Evolutionary conservation across 1,140 invertebrate species (phyloP), one percentile per base, ranked within the genome.

Genomic region (Vanessa tameamea): DNA sequence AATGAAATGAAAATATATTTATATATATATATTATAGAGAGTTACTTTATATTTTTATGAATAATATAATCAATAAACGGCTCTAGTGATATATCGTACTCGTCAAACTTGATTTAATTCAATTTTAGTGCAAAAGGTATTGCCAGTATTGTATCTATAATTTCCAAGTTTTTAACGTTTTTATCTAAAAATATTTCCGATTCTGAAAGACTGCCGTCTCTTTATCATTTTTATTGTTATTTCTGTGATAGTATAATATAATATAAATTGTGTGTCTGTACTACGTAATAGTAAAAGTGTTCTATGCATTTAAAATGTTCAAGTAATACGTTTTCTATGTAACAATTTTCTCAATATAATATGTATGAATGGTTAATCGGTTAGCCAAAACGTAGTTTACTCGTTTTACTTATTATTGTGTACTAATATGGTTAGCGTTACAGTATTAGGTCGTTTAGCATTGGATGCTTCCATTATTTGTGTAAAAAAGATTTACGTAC

Each of bases 401-500:
- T 47, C 47, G 47, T 76, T 72, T 72, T 72, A 69, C 48, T 67
- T 71, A 68, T 63, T 65, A 59, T 70, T 74, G 63, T 57, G 63
- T 69, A 69, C 64, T 63, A 59, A 69, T 75, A 75, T 81, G 79
- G 64, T 78, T 88, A 87, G 84, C 75, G 78, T 90, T 86, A 85
- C 87, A 90, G 86, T 89, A 88, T 88, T 89, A 91, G 86, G 82
- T 82, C 76, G 79, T 87, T 87, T 82, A 87, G 86, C 85, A 87
- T 90, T 82, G 81, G 82, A 88, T 88, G 89, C 87, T 88, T 89
- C 87, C 85, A 86, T 84, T 82, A 82, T 83, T 85, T 86, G 82
- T 89, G 87, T 91, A 91, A 89, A 89, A 90, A 90, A 88, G 80
- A 88, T 87, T 89, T 89, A 88, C 85, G 80, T 88, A 86, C 78